Percentiles rank a stretch among this genome's conserved stretches.
phyloP scores from a whole-genome alignment of 2,888 invertebrate species.

The Nematopogon swammerdamellus region DNA sequence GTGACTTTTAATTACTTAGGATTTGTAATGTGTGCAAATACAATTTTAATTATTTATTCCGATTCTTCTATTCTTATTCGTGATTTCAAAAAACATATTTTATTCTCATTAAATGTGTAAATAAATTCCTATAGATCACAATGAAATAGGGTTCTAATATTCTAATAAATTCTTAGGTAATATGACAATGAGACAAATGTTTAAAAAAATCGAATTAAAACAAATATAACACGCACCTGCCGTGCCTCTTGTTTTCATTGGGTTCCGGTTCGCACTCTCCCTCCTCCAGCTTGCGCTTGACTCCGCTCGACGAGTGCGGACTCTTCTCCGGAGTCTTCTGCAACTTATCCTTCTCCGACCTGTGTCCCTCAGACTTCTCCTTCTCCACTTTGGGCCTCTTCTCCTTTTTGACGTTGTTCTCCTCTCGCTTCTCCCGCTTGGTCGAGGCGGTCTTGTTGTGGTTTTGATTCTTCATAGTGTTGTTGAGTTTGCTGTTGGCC shows the following conservation, averaged over 20 bases:
- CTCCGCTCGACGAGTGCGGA: constrained; percentile 31
- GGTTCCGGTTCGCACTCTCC: constrained; percentile 49
- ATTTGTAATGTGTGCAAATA: too few relatives aligned
- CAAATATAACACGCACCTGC: constrained; percentile 28
- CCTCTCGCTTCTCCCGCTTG: constrained; percentile 31
- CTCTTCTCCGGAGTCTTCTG: constrained; percentile 21
- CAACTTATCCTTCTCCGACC: constrained; percentile 20
- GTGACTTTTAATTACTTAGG: too few relatives aligned
- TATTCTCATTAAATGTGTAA: too few relatives aligned
- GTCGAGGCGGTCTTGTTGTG: constrained; percentile 4
- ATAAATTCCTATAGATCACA: too few relatives aligned
- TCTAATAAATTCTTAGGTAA: too few relatives aligned
- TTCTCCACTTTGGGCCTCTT: constrained; percentile 32
- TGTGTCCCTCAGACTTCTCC: constrained; percentile 18
- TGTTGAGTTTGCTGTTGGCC: constrained; percentile 40
- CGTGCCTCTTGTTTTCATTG: constrained; percentile 46
- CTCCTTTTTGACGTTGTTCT: constrained; percentile 30
- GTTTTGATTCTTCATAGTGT: constrained; percentile 33
- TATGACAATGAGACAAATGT: too few relatives aligned
- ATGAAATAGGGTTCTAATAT: too few relatives aligned
- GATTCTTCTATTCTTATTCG: too few relatives aligned
- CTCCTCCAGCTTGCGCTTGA: constrained; percentile 57
- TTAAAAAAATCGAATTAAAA: neutral
- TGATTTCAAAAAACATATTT: too few relatives aligned
- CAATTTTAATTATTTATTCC: too few relatives aligned